These are phyloP conservation scores for Drosophila aldrichi DNA, from an alignment of 2,888 invertebrate genomes.

Conservation along the genomic window DNA sequence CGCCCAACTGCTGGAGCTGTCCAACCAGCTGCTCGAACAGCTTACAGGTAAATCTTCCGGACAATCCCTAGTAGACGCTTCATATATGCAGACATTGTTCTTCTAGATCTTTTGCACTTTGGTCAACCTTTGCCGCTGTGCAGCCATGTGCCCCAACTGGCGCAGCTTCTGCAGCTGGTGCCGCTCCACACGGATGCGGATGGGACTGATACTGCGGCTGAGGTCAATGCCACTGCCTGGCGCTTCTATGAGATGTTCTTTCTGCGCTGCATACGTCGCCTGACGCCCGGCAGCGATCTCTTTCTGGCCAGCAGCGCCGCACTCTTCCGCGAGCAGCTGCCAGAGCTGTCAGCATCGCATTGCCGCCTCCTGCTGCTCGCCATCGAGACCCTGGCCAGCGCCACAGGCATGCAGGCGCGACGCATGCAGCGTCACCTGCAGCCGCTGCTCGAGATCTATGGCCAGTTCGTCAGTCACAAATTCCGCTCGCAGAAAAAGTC, in stretches of 20 bases:
- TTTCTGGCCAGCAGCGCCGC: conserved; percentile 64
- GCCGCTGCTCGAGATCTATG: conserved; percentile 58
- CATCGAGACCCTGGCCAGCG: conserved; percentile 73
- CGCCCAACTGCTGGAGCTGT: conserved; percentile 42
- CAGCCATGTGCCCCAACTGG: conserved; percentile 65
- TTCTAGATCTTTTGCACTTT: conserved; percentile 81
- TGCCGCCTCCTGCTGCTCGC: conserved; percentile 71
- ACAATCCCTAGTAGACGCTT: background rate
- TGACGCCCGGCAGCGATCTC: conserved; percentile 65
- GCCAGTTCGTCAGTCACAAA: conserved; percentile 47
- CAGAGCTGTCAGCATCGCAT: conserved; percentile 41
- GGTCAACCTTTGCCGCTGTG: conserved; percentile 79
- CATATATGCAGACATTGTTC: background rate
- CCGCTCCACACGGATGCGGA: conserved; percentile 7
- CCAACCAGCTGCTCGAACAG: conserved; percentile 52
- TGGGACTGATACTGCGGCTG: background rate
- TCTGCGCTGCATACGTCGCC: conserved; percentile 57
- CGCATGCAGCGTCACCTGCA: conserved; percentile 67
- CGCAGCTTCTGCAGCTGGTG: conserved; percentile 69
- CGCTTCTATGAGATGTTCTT: conserved; percentile 81
- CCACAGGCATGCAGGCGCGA: conserved; percentile 58
- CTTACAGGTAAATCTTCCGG: conserved; percentile 44
- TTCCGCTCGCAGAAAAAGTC: conserved; percentile 52
- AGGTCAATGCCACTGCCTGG: conserved; percentile 41
- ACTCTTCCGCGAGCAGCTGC: conserved; percentile 51